Evolutionary conservation across 2,797 vertebrate species (phyloP).

Genomic region (Cossypha caffra): DNA sequence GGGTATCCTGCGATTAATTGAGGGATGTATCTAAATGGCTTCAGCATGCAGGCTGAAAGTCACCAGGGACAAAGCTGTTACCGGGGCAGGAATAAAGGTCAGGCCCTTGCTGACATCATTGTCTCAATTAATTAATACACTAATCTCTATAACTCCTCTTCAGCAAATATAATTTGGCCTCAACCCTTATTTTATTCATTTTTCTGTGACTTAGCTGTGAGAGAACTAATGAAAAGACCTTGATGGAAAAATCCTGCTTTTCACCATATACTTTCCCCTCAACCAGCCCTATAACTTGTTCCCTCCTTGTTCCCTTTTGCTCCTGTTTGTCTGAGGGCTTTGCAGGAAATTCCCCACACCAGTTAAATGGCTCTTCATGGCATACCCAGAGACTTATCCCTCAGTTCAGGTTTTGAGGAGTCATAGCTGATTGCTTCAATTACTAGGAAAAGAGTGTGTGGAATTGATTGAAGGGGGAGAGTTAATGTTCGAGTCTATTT

Average conservation of each 20-base stretch:
- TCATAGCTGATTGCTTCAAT: neutral
- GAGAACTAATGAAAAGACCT: neutral
- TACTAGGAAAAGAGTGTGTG: neutral
- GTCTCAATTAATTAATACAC: conserved; percentile 54
- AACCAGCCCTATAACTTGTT: neutral
- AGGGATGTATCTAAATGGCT: conserved; percentile 37
- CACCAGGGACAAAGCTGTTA: conserved; percentile 18
- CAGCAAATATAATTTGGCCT: conserved; percentile 45
- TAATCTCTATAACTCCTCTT: conserved; percentile 48
- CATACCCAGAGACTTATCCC: neutral
- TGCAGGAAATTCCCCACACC: neutral
- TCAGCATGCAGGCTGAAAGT: neutral
- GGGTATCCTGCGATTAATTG: conserved; percentile 6
- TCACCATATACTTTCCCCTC: accelerated
- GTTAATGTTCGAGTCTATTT: neutral
- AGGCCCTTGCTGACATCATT: conserved; percentile 8
- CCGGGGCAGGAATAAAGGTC: conserved; percentile 52
- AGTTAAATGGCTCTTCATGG: neutral
- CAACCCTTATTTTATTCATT: conserved; percentile 8
- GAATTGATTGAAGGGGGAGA: neutral
- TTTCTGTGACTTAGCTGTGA: neutral
- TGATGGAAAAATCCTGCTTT: neutral
- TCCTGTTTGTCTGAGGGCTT: neutral
- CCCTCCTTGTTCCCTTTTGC: neutral
- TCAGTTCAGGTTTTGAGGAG: neutral